Base-by-base conservation (phyloP, 1,140 invertebrate genomes). In the Choristoneura fumiferana region DNA sequence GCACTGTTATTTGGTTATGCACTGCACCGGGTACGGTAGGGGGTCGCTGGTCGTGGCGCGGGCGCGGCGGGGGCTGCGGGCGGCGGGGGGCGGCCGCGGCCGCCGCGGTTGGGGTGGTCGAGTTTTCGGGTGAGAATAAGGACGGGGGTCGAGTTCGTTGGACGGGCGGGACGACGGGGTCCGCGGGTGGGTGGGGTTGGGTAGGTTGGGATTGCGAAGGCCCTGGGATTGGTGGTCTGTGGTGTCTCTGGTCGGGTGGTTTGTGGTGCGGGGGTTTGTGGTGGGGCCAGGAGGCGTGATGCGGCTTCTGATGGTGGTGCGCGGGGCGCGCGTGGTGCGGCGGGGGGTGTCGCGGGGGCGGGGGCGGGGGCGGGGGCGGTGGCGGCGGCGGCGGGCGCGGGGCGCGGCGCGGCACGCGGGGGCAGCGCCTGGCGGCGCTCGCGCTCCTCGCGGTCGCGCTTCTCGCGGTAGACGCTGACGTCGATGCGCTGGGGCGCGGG, bases 391-490 rank as follows among this genome's bases (percentile, higher is more conserved):
- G 40, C 12, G 18, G 3, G 14, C 14, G 34, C 13, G 0, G 36
- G 10, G 8, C 38, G 35, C 35, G 37, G 9, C 10, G 13, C 10
- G 15, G 52, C 1, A 2, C 33, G 54, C 35, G 9, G 13, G 10
- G 9, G 10, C 5, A 35, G 60, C 36, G 73, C 54, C 62, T 82
- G 73, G 12, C 83, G n/a, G 56, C 53, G 62, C 55, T 86, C 83
- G 14, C 84, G 62, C n/a, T 89, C 84, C 54, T 89, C 84, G 22
- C 86, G 67, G 57, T 89, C 85, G 35, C 81, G 68, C 61, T 87
- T 84, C 59, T 90, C 87, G 58, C 84, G 75, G 67, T 90, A 90
- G 9, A 84, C 63, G 58, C 84, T 87, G 58, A 78, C 89, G 65
- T 89, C 87, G 43, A 90, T 89, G 63, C 89, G 89, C 45, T 86